Evolutionary conservation across 2,888 invertebrate species (phyloP).

Genomic region (Agapetus fuscipes): DNA sequence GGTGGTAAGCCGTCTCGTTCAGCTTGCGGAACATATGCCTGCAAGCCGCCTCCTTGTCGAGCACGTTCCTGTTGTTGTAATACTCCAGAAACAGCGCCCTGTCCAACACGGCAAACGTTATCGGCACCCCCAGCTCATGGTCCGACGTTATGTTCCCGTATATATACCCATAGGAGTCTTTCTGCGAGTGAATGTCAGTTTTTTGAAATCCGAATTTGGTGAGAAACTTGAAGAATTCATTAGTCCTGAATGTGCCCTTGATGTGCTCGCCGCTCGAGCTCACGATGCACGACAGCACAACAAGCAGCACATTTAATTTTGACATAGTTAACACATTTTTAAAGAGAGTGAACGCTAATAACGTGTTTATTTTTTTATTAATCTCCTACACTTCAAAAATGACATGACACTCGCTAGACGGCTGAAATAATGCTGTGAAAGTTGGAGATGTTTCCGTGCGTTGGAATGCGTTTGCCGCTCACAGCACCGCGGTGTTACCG

Average conservation of each 20-base stretch:
- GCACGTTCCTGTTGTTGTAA: constrained; percentile 63
- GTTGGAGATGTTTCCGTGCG: too few species aligned
- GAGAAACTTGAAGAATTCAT: constrained; percentile 82
- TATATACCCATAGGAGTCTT: constrained; percentile 87
- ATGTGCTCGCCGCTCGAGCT: constrained; percentile 40
- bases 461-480: too few species aligned
- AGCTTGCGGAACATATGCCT: constrained; percentile 78
- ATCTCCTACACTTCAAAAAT: too few species aligned
- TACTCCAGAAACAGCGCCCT: constrained; percentile 81
- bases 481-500: too few species aligned
- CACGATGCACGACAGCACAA: constrained; percentile 5
- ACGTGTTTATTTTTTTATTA: too few species aligned
- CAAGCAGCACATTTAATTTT: constrained; percentile 11
- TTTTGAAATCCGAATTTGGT: constrained; percentile 96
- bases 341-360: too few species aligned
- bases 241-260: constrained; percentile 53
- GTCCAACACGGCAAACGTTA: constrained; percentile 85
- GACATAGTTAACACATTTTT: constrained; percentile 18
- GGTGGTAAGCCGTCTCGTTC: constrained; percentile 74
- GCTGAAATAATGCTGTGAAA: too few species aligned
- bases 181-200: constrained; percentile 76
- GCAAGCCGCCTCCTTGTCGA: constrained; percentile 66
- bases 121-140: constrained; percentile 52
- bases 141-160: constrained; percentile 88
- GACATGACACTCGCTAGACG: constrained; percentile 2